phyloP scores from a whole-genome alignment of 1,140 invertebrate genomes.

The Ostrea denselamellosa region DNA sequence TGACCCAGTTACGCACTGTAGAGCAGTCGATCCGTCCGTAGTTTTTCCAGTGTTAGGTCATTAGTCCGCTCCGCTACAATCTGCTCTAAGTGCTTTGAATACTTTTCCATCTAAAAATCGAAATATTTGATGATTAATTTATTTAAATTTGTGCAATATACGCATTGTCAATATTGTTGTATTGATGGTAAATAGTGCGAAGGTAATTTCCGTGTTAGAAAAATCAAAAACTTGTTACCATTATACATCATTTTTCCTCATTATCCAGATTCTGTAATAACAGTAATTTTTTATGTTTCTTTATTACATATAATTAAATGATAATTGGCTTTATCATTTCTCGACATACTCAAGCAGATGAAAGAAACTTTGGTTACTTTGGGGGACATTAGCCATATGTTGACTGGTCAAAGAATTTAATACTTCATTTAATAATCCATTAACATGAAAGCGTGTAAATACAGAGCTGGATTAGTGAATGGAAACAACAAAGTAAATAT shows the following conservation, averaged over 20 bases:
- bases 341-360: neutral
- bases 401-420: neutral
- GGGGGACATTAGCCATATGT: neutral
- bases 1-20: slow-evolving; percentile 63
- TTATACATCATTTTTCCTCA: neutral
- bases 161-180: neutral
- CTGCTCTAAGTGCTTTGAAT: slow-evolving; percentile 69
- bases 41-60: slow-evolving; percentile 69
- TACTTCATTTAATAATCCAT: neutral
- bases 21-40: slow-evolving; percentile 67
- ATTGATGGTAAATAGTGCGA: too few species aligned
- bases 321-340: neutral
- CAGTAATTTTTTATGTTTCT: neutral
- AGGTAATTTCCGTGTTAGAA: neutral
- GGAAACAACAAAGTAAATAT: neutral
- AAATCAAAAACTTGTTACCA: neutral
- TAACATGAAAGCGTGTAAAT: neutral
- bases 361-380: neutral
- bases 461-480: neutral
- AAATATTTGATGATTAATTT: neutral
- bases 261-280: neutral
- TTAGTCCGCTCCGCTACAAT: slow-evolving; percentile 68
- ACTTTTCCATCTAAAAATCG: slow-evolving; percentile 70
- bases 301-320: slow-evolving; percentile 14
- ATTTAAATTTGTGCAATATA: neutral